Base-by-base conservation (phyloP, 2,888 invertebrate species). In the Horisme vitalbata region DNA sequence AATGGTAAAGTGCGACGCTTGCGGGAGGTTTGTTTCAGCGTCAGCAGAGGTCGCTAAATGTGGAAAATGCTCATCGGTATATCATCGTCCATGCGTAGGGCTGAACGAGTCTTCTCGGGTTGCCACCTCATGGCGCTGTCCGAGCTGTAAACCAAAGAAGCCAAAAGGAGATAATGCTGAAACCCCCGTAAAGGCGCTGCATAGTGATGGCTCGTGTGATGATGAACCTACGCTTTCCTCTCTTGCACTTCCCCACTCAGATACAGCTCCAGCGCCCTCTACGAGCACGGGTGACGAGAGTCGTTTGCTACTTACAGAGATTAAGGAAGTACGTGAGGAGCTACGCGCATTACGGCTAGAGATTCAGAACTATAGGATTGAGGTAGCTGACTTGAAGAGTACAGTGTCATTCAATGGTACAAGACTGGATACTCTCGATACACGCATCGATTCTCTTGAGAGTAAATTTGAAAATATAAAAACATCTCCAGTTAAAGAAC, bases 81-180 rank as follows among this genome's bases (percentile, higher is more conserved):
- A 33, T n/a, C 33, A 33, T 21, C 11, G 21, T n/a, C 11, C 11
- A 11, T 32, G 32, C 8, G 32, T 32, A 11, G 32, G 33, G n/a
- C 12, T 33, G 7, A 33, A 12, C 21, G 33, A 33, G 12, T 21
- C 33, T 2, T 21, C 21, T n/a, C 2, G 5, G 8, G 8, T 21
- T 21, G 8, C 4, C 8, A 11, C 32, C 0, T 20, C 32, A 7
- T 33, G 33, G 33, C 12, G 21, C 33, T 33, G 33, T 4, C 21
- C 33, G 12, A 33, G 12, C 4, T 33, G 33, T n/a, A 33, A 33
- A n/a, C 11, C 33, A 0, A 33, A 21, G 11, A 18, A 3, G 11
- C 20, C 7, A 8, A 21, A 8, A 21, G 15, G 15, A 5, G 15
- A 15, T 5, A 15, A n/a, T n/a, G 4, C 4, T 18, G 18, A 18